Base-by-base conservation (phyloP, 2,113 vertebrate species). In the Saccopteryx leptura region DNA sequence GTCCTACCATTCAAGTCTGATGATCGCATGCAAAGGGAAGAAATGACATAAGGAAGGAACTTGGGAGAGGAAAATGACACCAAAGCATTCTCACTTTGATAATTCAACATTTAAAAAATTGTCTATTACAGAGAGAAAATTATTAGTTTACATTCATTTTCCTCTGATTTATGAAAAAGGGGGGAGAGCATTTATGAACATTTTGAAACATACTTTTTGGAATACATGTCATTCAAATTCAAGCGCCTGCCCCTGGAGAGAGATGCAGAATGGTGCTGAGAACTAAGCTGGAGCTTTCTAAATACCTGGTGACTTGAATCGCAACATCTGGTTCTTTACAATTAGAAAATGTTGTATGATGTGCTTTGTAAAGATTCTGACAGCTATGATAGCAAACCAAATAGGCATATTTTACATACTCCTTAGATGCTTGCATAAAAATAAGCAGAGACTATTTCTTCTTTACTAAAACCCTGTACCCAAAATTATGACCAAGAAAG, bases 241-340 rank as follows among this genome's bases (percentile, higher is more conserved):
- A 95, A 88, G 80, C 46, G 68, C 80, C 95, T 94, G 50, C 84
- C 92, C 71, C 1, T 66, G 50, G 48, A 81, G 75, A 93, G 21
- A 91, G 13, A 79, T 14, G 87, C 0, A 46, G 76, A 79, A 71
- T 9, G 82, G 52, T 61, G 69, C 92, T 93, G 76, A 96, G 92
- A 83, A 39, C 60, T 95, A 28, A 48, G 89, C 94, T 84, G 74
- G 75, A 54, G 76, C 52, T 60, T 78, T 69, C 75, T 89, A 90
- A 95, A 92, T 88, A 94, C 66, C 76, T 83, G 48, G 68, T 88
- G 78, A 79, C 83, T 93, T 90, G 84, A 96, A 26, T n/a, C 60
- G 74, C 92, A 96, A 91, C 95, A 97, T 76, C 90, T 96, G 89
- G 75, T 76, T 76, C 69, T 93, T 92, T 94, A n/a, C 79, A 90